phyloP scores from a whole-genome alignment of 2,113 vertebrate species.

The human (Homo sapiens) region DNA sequence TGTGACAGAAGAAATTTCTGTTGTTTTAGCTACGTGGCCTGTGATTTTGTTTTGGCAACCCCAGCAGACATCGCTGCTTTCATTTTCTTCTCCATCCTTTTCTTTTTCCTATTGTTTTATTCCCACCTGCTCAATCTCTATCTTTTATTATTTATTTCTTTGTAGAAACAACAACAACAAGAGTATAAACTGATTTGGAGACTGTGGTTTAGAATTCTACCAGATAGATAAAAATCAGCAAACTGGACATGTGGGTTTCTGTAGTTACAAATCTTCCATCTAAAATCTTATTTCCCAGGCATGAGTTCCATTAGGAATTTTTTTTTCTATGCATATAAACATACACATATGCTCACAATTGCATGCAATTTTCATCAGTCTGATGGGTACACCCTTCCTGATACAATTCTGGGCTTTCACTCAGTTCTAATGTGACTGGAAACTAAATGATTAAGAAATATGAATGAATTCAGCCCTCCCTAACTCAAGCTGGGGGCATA shows the following conservation, averaged over 20 bases:
- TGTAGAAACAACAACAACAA: neutral
- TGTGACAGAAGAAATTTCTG: neutral
- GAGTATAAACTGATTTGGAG: neutral
- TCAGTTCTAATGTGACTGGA: constrained; percentile 14
- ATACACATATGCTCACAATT: neutral
- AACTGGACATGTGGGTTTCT: constrained; percentile 10
- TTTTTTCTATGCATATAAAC: constrained; percentile 1
- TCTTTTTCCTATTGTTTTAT: neutral
- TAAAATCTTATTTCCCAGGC: constrained; percentile 16
- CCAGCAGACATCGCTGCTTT: neutral
- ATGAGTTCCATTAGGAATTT: constrained; percentile 12
- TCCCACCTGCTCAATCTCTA: neutral
- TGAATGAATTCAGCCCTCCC: neutral
- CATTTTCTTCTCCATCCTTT: neutral
- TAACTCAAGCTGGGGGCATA: neutral
- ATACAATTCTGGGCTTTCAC: constrained; percentile 15
- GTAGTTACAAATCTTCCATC: constrained; percentile 36
- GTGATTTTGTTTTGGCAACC: neutral
- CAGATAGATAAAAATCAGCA: neutral
- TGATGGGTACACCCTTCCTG: constrained; percentile 20
- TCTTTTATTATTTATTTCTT: constrained; percentile 6
- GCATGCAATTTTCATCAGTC: neutral
- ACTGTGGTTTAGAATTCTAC: neutral
- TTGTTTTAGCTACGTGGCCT: neutral
- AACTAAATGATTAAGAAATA: constrained; percentile 37